A percentile compares a stretch with the other conserved stretches of the same genome.
Conservation (phyloP, 2,888 invertebrate species). For the Matsumyia berberina region DNA sequence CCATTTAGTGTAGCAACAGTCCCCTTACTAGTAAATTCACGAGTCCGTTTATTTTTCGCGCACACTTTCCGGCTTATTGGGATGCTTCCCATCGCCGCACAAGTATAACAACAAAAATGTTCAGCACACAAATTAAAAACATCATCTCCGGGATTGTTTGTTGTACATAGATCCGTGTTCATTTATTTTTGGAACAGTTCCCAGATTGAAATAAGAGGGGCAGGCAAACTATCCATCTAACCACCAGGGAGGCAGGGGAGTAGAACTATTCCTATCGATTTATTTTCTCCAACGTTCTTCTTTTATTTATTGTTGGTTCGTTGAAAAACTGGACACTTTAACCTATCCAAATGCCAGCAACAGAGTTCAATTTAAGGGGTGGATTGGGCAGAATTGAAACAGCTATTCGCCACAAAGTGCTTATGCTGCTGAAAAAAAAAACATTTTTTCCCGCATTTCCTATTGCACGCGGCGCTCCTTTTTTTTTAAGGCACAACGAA, state of each 20-base stretch:
- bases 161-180: neutral
- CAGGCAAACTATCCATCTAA: constrained; percentile 31
- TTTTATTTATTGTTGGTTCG: neutral
- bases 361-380: constrained; percentile 10
- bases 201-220: constrained; percentile 39
- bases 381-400: neutral
- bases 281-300: neutral
- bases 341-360: constrained; percentile 38
- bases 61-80: neutral
- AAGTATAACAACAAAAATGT: neutral
- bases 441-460: neutral
- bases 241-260: constrained; percentile 1
- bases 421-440: constrained; percentile 14
- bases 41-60: neutral
- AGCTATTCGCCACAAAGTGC: constrained; percentile 15
- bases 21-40: too few relatives aligned
- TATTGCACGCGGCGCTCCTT: constrained; percentile 5
- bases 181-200: constrained; percentile 44
- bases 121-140: neutral
- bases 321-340: constrained; percentile 29
- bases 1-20: too few relatives aligned
- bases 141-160: neutral
- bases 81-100: neutral
- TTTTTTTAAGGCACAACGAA: constrained; percentile 37
- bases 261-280: constrained; percentile 47